A percentile compares a stretch with the other conserved stretches of the same genome.
phyloP scores from a whole-genome alignment of 2,797 vertebrate species.

The Myripristis jacobus region DNA sequence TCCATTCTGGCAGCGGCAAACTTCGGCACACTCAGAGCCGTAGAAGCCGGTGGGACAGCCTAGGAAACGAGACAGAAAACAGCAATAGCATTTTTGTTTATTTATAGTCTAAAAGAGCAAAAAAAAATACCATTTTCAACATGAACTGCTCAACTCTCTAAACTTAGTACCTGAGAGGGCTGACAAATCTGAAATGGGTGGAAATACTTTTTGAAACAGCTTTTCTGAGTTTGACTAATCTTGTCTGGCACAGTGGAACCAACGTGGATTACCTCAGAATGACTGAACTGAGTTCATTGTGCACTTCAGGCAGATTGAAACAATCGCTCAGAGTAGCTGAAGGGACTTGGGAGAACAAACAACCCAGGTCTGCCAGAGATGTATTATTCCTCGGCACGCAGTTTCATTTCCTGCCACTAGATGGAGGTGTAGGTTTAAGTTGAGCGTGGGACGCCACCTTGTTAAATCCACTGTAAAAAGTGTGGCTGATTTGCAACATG shows the following conservation, averaged over 20 bases:
- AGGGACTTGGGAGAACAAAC: no score
- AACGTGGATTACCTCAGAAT: constrained; percentile 28
- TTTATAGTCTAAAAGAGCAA: not conserved
- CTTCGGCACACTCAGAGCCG: constrained; percentile 90
- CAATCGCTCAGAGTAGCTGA: not conserved
- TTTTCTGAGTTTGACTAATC: constrained; percentile 28
- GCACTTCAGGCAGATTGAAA: constrained; percentile 14
- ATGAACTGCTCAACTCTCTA: not conserved
- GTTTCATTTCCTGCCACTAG: constrained; percentile 48
- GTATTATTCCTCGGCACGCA: not conserved
- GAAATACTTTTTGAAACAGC: constrained; percentile 7
- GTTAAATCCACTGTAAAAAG: not conserved
- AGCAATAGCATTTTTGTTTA: not conserved
- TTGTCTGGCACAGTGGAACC: constrained; percentile 5
- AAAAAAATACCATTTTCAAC: not conserved
- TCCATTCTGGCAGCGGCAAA: constrained; percentile 97
- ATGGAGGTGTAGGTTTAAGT: constrained; percentile 35
- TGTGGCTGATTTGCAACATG: not conserved
- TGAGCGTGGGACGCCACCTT: not conserved
- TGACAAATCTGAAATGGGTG: not conserved
- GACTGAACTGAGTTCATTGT: constrained; percentile 4
- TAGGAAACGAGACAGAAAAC: constrained; percentile 59
- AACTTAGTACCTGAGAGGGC: not conserved
- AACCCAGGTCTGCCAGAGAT: not conserved
- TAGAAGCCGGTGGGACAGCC: constrained; percentile 95